A percentile compares a stretch with the other conserved stretches of the same genome.
phyloP scores from a whole-genome alignment of 2,797 vertebrate genomes.

The Synaphobranchus kaupii region DNA sequence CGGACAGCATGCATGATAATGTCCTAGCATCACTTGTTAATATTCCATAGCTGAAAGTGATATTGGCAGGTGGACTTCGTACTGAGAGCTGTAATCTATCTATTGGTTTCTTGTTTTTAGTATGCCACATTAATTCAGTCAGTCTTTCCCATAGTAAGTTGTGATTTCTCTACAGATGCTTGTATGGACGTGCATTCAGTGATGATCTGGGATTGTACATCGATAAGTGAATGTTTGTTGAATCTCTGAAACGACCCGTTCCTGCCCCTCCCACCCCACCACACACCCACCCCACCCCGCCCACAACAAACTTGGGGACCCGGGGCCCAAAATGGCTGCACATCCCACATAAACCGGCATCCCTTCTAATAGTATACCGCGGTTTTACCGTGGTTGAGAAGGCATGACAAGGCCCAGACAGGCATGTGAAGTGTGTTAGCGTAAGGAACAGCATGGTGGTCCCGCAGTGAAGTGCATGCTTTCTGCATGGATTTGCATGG shows the following conservation, averaged over 20 bases:
- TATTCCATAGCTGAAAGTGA: constrained; percentile 47
- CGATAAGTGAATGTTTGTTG: constrained; percentile 47
- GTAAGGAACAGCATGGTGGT: not conserved
- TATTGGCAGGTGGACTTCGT: constrained; percentile 49
- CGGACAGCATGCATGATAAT: constrained; percentile 36
- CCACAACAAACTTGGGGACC: not conserved
- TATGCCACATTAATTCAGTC: constrained; percentile 75
- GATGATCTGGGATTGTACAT: constrained; percentile 59
- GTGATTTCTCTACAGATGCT: constrained; percentile 73
- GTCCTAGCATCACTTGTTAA: constrained; percentile 31
- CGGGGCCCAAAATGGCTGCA: not conserved
- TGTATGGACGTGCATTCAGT: constrained; percentile 74
- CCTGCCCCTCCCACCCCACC: constrained; percentile 33
- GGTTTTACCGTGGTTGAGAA: constrained; percentile 20
- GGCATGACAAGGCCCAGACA: constrained; percentile 8
- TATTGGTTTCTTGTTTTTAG: constrained; percentile 76
- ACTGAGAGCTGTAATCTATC: constrained; percentile 58
- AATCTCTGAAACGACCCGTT: constrained; percentile 26
- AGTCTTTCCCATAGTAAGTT: constrained; percentile 79
- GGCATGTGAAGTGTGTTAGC: not conserved
- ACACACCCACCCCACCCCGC: constrained; percentile 12
- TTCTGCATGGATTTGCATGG: constrained; percentile 9
- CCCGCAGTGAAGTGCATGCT: not conserved
- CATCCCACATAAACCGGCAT: not conserved
- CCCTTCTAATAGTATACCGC: constrained; percentile 7